Evolutionary conservation across 2,113 vertebrate species (phyloP).

Genomic region (Rhagologus leucostigma): DNA sequence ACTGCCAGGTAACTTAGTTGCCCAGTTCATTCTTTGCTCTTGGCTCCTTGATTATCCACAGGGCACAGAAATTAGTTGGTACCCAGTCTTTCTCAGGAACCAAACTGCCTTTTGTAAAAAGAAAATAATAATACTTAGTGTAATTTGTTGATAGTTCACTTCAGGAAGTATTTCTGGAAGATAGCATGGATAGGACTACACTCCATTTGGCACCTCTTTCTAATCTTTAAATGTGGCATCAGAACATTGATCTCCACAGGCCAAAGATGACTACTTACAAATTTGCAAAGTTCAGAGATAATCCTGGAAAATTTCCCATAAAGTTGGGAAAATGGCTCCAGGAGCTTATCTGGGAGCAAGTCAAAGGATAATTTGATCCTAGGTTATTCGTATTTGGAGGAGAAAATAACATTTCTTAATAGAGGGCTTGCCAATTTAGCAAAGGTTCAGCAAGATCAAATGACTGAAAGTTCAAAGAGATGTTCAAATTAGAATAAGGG

Average conservation of each 20-base stretch:
- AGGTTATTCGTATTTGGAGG: not conserved
- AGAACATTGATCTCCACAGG: not conserved
- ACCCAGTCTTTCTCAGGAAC: not conserved
- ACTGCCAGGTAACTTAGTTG: not conserved
- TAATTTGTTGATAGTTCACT: not conserved
- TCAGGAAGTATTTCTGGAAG: not conserved
- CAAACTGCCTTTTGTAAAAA: not conserved
- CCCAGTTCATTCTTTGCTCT: not conserved
- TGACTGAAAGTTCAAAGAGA: conserved; percentile 39
- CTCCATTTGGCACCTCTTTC: not conserved
- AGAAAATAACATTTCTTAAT: conserved; percentile 28
- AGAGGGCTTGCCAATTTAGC: not conserved
- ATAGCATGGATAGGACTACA: not conserved
- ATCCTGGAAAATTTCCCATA: not conserved
- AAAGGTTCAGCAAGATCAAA: conserved; percentile 41
- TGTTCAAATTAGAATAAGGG: not conserved
- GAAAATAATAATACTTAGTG: not conserved
- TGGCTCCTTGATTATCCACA: not conserved
- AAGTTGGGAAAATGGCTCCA: not conserved
- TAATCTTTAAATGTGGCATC: not conserved
- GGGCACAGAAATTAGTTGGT: not conserved
- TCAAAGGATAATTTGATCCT: not conserved
- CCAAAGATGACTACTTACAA: not conserved
- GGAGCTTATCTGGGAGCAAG: not conserved
- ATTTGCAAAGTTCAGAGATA: not conserved